These are phyloP conservation scores for Sapajus apella DNA, from an alignment of 2,113 vertebrate species.

Conservation along the genomic window DNA sequence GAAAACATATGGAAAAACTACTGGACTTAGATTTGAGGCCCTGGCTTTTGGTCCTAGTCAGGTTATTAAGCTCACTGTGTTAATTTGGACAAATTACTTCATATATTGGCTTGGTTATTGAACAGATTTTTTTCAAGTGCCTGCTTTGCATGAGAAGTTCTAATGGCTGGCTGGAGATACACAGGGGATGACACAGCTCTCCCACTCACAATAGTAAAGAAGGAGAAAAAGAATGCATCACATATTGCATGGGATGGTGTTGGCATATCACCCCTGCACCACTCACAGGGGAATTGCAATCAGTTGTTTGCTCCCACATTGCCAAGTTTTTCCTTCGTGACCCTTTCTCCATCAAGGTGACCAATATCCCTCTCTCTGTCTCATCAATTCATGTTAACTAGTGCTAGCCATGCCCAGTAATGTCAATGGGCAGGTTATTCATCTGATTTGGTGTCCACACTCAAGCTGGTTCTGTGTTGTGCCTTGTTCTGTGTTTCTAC, in stretches of 20 bases:
- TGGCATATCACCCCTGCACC: not conserved
- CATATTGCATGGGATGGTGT: not conserved
- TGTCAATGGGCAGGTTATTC: not conserved
- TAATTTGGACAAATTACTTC: constrained; percentile 57
- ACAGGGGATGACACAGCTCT: not conserved
- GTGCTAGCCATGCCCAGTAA: not conserved
- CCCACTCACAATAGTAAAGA: not conserved
- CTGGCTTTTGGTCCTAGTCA: not conserved
- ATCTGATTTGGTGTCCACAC: not conserved
- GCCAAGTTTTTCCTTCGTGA: not conserved
- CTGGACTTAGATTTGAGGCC: not conserved
- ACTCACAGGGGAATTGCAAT: not conserved
- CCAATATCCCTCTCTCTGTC: not conserved
- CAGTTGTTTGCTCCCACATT: not conserved
- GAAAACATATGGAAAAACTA: not conserved
- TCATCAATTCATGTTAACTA: not conserved
- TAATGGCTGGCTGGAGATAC: not conserved
- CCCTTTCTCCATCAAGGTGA: not conserved
- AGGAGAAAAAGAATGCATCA: not conserved
- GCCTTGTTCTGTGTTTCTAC: not conserved
- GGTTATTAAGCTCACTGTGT: constrained; percentile 6
- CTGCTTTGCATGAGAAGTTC: not conserved
- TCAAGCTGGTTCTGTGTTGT: not conserved
- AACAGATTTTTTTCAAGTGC: constrained; percentile 14
- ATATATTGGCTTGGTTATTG: not conserved